These are phyloP conservation scores for Cliona cf. orientalis DNA, from an alignment of 37 sponge, comb jelly and placozoan genomes.

Conservation along the genomic window DNA sequence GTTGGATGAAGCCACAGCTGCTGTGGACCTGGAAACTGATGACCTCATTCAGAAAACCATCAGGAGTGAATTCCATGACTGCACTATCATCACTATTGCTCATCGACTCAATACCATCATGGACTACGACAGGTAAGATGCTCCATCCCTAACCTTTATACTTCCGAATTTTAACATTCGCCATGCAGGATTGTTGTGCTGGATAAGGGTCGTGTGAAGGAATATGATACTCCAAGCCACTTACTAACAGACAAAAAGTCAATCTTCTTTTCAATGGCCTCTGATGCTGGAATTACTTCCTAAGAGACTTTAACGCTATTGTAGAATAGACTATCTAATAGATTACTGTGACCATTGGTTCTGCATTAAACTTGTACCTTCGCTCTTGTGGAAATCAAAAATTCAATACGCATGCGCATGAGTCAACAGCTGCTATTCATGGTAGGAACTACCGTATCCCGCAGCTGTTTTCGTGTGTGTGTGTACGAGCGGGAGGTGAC, in stretches of 20 bases:
- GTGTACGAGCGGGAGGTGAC: no score
- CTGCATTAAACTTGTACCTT: no score
- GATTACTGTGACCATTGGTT: no score
- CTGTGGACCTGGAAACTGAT: constrained; percentile 98
- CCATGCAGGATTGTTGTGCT: constrained; percentile 73
- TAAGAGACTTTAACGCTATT: no score
- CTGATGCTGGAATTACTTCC: constrained; percentile 74
- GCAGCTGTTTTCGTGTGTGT: no score
- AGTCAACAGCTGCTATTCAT: no score
- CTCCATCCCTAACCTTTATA: no score
- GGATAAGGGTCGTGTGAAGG: constrained; percentile 69
- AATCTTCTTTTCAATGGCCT: constrained; percentile 82
- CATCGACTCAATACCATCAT: constrained; percentile 98
- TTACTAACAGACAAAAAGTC: constrained; percentile 58
- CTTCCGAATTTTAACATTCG: neutral
- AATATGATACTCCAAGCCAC: constrained; percentile 83
- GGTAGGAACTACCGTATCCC: no score
- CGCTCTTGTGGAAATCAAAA: no score
- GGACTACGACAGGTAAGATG: constrained; percentile 87
- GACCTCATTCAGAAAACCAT: constrained; percentile 97
- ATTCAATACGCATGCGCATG: no score
- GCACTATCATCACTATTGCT: constrained; percentile 97
- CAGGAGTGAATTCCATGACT: constrained; percentile 83
- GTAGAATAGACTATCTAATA: no score
- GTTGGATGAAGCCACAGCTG: constrained; percentile 98